Base-by-base conservation (phyloP, 2,888 invertebrate genomes). In the Limnephilus marmoratus region DNA sequence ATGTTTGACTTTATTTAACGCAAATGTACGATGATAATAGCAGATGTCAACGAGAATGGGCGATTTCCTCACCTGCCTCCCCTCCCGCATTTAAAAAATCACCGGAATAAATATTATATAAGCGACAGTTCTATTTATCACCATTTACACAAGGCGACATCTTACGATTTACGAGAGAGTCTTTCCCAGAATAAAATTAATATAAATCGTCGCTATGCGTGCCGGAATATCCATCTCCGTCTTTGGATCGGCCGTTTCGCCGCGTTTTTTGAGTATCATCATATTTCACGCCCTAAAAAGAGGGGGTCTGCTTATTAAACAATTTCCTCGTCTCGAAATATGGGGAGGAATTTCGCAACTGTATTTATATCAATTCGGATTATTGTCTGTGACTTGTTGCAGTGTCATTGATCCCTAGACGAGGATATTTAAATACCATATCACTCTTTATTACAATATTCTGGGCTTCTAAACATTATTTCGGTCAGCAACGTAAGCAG, bases 21-120 rank as follows among this genome's bases (percentile, higher is more conserved):
- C 24, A 68, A 68, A 68, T 68, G n/a, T 68, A 68, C 24, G 68
- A 68, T n/a, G 68, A n/a, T 68, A 68, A 68, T 68, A n/a, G 68
- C 24, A n/a, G 24, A 68, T 68, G 68, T 68, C 68, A 68, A 68
- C 24, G 24, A 68, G 24, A 68, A 68, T 68, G 68, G 68, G 68
- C 68, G 68, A 68, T 68, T 68, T 68, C 9, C n/a, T 68, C 24
- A 68, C 68, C 68, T 68, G 68, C 68, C 9, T 24, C 86, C 45
- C 45, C 45, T 41, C 45, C 29, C 41, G n/a, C 86, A 45, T 15
- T 86, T 86, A 49, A 86, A 41, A 49, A 49, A 86, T 86, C 45
- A 49, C 86, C 86, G n/a, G 49, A 86, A 86, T 86, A 86, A 86
- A 86, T 86, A 86, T 86, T 45, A 86, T 86, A 86, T 86, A 86